Base-by-base conservation (phyloP, 1,140 invertebrate species). In the Plodia interpunctella region DNA sequence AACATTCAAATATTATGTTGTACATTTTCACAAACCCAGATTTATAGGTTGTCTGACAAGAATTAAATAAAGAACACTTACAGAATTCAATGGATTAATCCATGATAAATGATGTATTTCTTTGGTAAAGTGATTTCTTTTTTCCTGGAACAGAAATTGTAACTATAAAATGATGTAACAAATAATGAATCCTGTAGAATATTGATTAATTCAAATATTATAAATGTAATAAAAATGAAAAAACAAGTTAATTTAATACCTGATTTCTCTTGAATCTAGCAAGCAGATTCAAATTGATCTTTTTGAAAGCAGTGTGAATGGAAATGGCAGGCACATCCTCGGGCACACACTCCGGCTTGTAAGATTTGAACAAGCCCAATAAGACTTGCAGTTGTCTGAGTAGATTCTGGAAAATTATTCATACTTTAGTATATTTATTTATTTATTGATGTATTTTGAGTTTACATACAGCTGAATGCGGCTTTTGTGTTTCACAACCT, bases 291-390 rank as follows among this genome's bases (percentile, higher is more conserved):
- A 53, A 51, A 68, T 90, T 88, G 32, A 83, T 67, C 59, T 87
- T 88, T 62, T 72, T 83, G 62, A 90, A 90, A 13, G 78, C 76
- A 38, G 77, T 78, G 57, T 85, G 78, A 57, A 87, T 69, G 2
- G 84, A 85, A 32, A 88, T 76, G 9, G 78, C 79, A 6, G 89
- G 84, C 0, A 90, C 65, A 68, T 83, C 73, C 59, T 90, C 87
- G 5, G 89, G 89, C 18, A 89, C 87, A 72, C 74, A 87, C 59
- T 90, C 87, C 1, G 89, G 89, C 60, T 81, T 88, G 66, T 83
- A 90, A 0, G 87, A 87, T 59, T 90, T 90, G 66, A 88, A 90
- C 19, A 90, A 65, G n/a, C 86, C 83, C 10, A 90, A 62, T 4
- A 90, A 63, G 0, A 84, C 84, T 75, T 85, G 79, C 6, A 90